Conservation (phyloP, 2,888 invertebrate species). For the Stegophylla sp. region DNA sequence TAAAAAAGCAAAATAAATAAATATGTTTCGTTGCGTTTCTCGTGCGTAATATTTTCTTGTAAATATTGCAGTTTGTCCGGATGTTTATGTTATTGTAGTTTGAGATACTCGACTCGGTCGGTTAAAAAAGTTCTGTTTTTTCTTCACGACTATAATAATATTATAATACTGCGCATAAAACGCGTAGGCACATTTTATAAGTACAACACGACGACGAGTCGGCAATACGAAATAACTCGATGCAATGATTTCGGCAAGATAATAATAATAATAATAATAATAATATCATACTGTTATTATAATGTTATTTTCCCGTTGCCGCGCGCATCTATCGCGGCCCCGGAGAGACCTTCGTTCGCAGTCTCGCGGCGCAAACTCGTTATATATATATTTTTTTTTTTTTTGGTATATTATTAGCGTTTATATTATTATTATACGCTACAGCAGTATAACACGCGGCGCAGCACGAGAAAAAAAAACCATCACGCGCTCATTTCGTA, state of each 20-base stretch:
- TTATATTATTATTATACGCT: not conserved
- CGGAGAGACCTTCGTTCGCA: not conserved
- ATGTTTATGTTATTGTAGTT: too few species aligned
- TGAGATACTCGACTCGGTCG: too few species aligned
- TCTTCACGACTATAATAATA: too few species aligned
- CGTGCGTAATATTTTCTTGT: too few species aligned
- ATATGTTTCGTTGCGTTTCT: too few species aligned
- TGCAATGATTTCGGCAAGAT: not conserved
- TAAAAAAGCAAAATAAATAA: too few species aligned
- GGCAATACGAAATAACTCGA: not conserved
- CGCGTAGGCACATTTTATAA: not conserved
- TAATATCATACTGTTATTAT: too few species aligned
- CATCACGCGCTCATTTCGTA: constrained; percentile 32
- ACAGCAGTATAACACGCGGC: not conserved
- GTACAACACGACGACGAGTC: not conserved
- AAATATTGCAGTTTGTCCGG: too few species aligned
- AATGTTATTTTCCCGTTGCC: not conserved
- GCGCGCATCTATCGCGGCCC: constrained; percentile 1
- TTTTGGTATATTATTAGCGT: constrained; percentile 14
- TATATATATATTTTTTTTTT: too few species aligned
- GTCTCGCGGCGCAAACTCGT: not conserved
- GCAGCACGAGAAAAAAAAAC: constrained; percentile 15
- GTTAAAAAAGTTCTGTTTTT: too few species aligned
- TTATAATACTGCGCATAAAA: too few species aligned
- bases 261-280: too few species aligned